A percentile compares a stretch with the other conserved stretches of the same genome.
Conservation (phyloP, 2,797 vertebrate genomes). For the Halcyon smyrnensis region DNA sequence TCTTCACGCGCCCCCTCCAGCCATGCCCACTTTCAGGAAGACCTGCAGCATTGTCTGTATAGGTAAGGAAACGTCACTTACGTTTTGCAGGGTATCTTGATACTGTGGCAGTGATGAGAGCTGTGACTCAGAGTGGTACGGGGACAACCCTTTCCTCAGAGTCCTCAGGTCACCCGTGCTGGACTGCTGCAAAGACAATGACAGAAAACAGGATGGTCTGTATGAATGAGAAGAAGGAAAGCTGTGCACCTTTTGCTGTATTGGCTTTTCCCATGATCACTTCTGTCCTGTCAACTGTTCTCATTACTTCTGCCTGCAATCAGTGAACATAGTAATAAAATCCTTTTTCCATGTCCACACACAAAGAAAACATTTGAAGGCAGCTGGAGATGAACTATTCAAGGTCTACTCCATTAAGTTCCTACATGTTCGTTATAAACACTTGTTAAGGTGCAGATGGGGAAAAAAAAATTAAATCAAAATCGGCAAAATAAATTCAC, state of each 20-base stretch:
- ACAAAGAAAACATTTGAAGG: neutral
- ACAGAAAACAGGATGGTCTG: neutral
- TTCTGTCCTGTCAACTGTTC: neutral
- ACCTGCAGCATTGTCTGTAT: accelerated
- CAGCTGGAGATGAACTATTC: neutral
- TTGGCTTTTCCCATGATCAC: neutral
- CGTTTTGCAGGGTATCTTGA: constrained; percentile 89
- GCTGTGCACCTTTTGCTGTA: neutral
- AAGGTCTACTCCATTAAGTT: neutral
- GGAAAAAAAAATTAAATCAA: neutral
- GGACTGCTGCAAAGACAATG: constrained; percentile 77
- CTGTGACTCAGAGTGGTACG: constrained; percentile 95
- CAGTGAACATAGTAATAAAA: neutral
- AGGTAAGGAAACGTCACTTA: constrained; percentile 73
- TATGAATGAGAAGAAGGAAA: neutral
- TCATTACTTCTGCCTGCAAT: neutral
- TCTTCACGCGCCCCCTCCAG: neutral
- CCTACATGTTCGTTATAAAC: neutral
- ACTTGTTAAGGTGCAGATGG: neutral
- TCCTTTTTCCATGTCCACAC: neutral
- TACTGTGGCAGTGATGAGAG: constrained; percentile 89
- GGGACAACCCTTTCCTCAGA: constrained; percentile 91
- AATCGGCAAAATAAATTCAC: neutral
- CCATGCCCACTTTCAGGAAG: neutral
- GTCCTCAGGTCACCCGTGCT: constrained; percentile 89